Base-by-base conservation (phyloP, 37 sponge, comb jelly and placozoan species). In the Beroe ovata region DNA sequence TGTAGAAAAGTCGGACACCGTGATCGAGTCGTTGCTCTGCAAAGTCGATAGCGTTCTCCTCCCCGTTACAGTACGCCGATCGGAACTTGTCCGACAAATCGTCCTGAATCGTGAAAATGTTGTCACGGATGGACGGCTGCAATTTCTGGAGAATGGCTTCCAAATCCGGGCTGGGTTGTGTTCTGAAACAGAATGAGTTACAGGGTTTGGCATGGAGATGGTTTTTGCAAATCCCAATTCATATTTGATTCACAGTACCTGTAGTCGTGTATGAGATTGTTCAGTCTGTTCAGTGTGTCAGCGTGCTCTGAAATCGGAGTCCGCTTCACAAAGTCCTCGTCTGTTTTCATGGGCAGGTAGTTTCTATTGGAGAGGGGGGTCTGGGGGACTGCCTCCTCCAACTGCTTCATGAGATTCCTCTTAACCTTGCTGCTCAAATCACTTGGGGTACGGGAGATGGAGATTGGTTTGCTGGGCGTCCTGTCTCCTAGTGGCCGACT, bases 231-330 rank as follows among this genome's bases (percentile, higher is more conserved):
- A 47, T 11, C 54, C 6, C 54, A 47, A 11, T 47, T 16, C 54
- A 47, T 6, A 47, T 16, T 47, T 47, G 54, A 6, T 47, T 6
- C 54, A 47, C 54, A 47, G 11, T 8, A 77, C 84, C 84, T 42
- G 84, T 77, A 77, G 21, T 42, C 33, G 6, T 32, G 47, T 21
- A 77, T 77, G 33, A 77, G 84, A 77, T 36, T 33, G 84, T 77
- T 77, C 1, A 77, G 47, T 77, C 84, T 77, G 84, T 77, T 77
- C 18, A 77, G n/a, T 1, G 41, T 77, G 33, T 77, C 84, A 39
- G 84, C 84, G 3, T 77, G 84, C 38, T 77, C 84, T 1, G 84
- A 77, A 4, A 77, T 77, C n/a, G 84, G 84, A 3, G 84, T 77
- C 11, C 84, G 35, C 4, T 42, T 20, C 29, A 77, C n/a, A 21